phyloP scores from a whole-genome alignment of 1,140 invertebrate species.

The Thalassaphorura encarpata region DNA sequence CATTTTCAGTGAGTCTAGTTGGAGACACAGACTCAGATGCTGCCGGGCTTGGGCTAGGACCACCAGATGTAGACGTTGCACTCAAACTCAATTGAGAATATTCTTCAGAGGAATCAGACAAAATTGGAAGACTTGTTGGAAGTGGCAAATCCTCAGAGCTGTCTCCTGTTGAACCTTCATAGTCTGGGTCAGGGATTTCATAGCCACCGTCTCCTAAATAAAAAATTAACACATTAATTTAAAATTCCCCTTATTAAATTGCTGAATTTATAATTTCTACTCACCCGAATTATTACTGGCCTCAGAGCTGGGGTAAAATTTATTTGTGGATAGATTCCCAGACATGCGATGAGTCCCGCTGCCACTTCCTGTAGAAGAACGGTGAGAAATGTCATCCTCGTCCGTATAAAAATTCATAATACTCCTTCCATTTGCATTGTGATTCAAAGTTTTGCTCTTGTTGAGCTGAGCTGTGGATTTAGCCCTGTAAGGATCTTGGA shows the following conservation, averaged over 20 bases:
- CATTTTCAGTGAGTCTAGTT: constrained; percentile 50
- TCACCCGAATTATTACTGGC: constrained; percentile 5
- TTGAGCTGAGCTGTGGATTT: background rate
- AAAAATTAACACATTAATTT: background rate
- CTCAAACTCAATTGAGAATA: constrained; percentile 14
- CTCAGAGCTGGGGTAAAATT: constrained; percentile 5
- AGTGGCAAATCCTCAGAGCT: constrained; percentile 23
- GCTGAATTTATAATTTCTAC: background rate
- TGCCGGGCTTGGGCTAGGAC: constrained; percentile 2
- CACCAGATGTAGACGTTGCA: background rate
- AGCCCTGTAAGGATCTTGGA: constrained; percentile 26
- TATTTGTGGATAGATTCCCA: constrained; percentile 5
- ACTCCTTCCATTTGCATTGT: background rate
- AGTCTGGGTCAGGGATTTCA: constrained; percentile 29
- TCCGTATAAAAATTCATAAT: background rate
- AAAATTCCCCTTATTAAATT: background rate
- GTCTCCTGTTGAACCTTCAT: constrained; percentile 14
- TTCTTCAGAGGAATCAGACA: constrained; percentile 23
- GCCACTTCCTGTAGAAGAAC: background rate
- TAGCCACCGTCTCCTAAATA: constrained; percentile 16
- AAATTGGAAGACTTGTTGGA: background rate
- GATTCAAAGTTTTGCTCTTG: background rate
- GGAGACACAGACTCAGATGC: constrained; percentile 9
- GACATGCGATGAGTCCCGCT: background rate
- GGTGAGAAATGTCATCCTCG: background rate